Percentiles rank a stretch among this genome's conserved stretches.
Conservation (phyloP, 2,113 vertebrate genomes). For the Laticauda colubrina region DNA sequence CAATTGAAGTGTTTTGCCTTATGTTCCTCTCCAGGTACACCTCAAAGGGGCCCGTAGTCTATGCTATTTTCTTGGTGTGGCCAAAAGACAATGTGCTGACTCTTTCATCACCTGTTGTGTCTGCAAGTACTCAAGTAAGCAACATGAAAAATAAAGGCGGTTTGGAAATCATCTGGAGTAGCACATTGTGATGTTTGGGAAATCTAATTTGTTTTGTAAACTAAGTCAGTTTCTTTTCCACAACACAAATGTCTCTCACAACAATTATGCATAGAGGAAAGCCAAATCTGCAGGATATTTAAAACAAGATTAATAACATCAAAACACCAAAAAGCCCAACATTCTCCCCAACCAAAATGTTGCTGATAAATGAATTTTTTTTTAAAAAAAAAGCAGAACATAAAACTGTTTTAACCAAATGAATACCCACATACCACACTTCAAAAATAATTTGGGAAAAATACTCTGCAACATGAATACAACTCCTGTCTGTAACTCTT, state of each 20-base stretch:
- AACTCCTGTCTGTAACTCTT: background rate
- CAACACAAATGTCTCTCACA: background rate
- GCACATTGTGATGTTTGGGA: background rate
- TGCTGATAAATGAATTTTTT: background rate
- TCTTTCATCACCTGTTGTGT: conserved; percentile 63
- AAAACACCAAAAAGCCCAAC: background rate
- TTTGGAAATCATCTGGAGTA: background rate
- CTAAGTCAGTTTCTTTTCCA: background rate
- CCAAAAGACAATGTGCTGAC: conserved; percentile 60
- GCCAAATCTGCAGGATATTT: background rate
- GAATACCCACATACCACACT: background rate
- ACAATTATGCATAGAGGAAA: background rate
- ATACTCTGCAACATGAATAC: background rate
- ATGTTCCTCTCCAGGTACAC: conserved; percentile 74
- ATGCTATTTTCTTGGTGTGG: conserved; percentile 75
- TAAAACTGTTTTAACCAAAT: background rate
- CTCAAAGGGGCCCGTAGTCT: conserved; percentile 67
- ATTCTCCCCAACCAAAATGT: background rate
- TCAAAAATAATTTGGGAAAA: background rate
- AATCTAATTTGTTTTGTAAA: background rate
- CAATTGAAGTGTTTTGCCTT: background rate
- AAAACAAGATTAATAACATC: background rate
- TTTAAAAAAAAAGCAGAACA: background rate
- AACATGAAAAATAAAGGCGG: background rate
- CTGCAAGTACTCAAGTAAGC: conserved; percentile 69